phyloP scores from a whole-genome alignment of 2,888 invertebrate genomes.

The Peribatodes rhomboidaria region DNA sequence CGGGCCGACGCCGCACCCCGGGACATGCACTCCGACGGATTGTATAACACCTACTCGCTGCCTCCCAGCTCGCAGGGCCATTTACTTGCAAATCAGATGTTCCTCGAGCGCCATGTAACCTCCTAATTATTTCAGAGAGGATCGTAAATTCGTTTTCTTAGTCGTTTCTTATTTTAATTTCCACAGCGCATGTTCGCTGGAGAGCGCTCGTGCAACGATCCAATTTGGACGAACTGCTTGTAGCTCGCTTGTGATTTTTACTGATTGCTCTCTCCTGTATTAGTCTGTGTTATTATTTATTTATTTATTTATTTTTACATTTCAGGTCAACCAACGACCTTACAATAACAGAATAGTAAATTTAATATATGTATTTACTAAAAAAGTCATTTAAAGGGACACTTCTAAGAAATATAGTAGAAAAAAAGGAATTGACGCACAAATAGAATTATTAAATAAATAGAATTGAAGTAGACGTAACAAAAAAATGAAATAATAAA shows the following conservation, averaged over 20 bases:
- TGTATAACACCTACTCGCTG: constrained; percentile 25
- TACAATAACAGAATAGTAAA: too few species aligned
- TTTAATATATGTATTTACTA: too few species aligned
- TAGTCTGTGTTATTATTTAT: too few species aligned
- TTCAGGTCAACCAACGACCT: too few species aligned
- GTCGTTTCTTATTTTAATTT: constrained; percentile 24
- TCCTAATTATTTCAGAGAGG: constrained; percentile 24
- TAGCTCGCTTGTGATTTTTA: constrained; percentile 10
- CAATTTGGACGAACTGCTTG: constrained; percentile 11
- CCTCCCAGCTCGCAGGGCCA: constrained; percentile 21
- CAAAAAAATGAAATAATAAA: too few species aligned
- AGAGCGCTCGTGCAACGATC: constrained; percentile 3
- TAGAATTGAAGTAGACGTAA: too few species aligned
- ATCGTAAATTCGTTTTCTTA: constrained; percentile 19
- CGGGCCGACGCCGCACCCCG: constrained; percentile 39
- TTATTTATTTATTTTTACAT: too few species aligned
- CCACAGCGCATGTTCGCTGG: constrained; percentile 4
- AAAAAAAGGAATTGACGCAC: too few species aligned
- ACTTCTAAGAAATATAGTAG: too few species aligned
- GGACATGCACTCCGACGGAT: constrained; percentile 26
- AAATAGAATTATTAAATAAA: too few species aligned
- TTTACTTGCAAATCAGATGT: constrained; percentile 46
- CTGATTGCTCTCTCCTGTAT: not conserved
- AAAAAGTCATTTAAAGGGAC: too few species aligned
- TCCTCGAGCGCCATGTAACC: constrained; percentile 20